Percentiles rank a stretch among this genome's conserved stretches.
Conservation (phyloP, 2,888 invertebrate species). For the Dugesia japonica region DNA sequence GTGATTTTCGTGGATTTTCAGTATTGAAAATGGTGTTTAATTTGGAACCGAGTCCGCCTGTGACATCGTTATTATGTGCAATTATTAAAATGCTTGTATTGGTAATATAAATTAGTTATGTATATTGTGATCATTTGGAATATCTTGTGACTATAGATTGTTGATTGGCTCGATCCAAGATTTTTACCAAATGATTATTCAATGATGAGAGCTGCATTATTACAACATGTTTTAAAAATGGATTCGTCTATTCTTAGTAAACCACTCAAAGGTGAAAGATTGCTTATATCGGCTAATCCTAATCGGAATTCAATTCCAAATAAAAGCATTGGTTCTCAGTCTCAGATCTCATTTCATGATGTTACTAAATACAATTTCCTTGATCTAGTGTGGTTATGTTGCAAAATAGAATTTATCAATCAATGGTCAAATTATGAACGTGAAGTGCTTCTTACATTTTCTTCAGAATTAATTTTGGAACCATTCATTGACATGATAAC, state of each 20-base stretch:
- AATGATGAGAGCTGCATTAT: not conserved
- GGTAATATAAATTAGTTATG: not conserved
- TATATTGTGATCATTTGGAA: not conserved
- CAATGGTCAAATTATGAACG: not conserved
- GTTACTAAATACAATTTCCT: not conserved
- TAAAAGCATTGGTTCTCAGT: not conserved
- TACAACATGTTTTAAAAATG: slow-evolving; percentile 1
- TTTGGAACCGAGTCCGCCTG: not conserved
- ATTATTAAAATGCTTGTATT: not conserved
- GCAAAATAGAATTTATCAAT: slow-evolving; percentile 1
- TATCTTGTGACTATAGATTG: not conserved
- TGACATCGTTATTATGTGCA: not conserved
- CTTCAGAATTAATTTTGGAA: not conserved
- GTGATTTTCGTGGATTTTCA: not conserved
- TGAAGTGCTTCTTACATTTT: not conserved
- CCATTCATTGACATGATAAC: not conserved
- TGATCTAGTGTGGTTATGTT: not conserved
- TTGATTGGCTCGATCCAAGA: not conserved
- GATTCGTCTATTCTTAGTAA: not conserved
- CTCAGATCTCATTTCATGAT: slow-evolving; percentile 1
- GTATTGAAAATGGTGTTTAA: slow-evolving; percentile 3
- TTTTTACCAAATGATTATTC: slow-evolving; percentile 5
- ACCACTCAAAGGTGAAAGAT: not conserved
- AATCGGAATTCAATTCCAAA: not conserved
- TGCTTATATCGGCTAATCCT: not conserved